Evolutionary conservation across 2,888 invertebrate species (phyloP).

Genomic region (Leptinotarsa juncta): DNA sequence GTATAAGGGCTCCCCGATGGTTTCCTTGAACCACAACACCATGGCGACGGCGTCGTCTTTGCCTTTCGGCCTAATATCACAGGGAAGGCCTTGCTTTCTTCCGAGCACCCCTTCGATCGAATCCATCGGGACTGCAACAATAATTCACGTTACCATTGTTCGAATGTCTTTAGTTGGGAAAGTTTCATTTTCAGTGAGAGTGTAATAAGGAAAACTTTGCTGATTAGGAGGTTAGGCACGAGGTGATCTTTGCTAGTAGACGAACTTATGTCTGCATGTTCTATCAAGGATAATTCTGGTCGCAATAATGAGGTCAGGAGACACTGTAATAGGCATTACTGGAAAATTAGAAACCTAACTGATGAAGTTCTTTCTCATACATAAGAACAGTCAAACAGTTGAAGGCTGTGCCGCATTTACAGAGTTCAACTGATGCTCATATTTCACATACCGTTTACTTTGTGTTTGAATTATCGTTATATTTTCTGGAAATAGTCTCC

Average conservation of each 20-base stretch:
- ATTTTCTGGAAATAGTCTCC: too few relatives aligned
- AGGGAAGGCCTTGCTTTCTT: constrained; percentile 85
- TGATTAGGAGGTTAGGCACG: constrained; percentile 52
- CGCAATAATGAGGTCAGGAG: background rate
- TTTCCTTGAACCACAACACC: constrained; percentile 91
- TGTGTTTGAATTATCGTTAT: too few relatives aligned
- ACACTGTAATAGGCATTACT: too few relatives aligned
- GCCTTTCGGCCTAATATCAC: constrained; percentile 84
- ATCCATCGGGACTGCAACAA: constrained; percentile 80
- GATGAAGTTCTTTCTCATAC: too few relatives aligned
- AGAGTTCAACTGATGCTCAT: too few relatives aligned
- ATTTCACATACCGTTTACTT: too few relatives aligned
- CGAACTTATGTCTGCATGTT: background rate
- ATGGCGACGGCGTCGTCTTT: constrained; percentile 85
- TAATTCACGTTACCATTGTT: constrained; percentile 57
- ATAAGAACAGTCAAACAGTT: too few relatives aligned
- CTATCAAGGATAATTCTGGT: background rate
- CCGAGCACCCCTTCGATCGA: constrained; percentile 86
- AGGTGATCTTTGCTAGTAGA: constrained; percentile 21
- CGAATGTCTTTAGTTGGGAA: constrained; percentile 56
- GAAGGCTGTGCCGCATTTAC: too few relatives aligned
- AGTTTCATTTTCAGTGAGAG: constrained; percentile 52
- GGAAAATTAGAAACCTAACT: too few relatives aligned
- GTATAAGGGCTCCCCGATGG: constrained; percentile 85
- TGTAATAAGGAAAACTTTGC: constrained; percentile 49